Evolutionary conservation across 2,888 invertebrate species (phyloP).

Genomic region (Melanotus villosus): DNA sequence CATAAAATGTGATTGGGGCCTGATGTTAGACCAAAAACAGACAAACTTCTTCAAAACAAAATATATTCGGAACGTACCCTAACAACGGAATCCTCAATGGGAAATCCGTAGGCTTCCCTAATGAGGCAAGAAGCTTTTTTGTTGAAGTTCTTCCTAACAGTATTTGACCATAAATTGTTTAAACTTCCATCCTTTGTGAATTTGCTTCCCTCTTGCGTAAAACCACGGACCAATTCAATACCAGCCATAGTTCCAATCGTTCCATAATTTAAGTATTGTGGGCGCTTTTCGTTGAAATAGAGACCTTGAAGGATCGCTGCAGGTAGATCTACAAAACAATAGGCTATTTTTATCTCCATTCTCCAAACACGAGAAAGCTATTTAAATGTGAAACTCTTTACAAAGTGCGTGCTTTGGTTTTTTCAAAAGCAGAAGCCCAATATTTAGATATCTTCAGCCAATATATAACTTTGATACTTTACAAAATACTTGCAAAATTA

Average conservation of each 20-base stretch:
- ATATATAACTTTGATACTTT: no score
- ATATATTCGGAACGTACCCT: not conserved
- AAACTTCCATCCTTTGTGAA: slow-evolving; percentile 2
- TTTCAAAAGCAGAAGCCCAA: no score
- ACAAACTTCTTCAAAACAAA: no score
- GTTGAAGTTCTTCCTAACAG: slow-evolving; percentile 16
- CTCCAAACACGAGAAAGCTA: not conserved
- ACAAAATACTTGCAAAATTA: no score
- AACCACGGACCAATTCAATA: slow-evolving; percentile 28
- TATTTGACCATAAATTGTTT: slow-evolving; percentile 21
- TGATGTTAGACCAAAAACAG: no score
- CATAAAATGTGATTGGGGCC: no score
- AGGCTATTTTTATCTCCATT: not conserved
- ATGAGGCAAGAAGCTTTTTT: slow-evolving; percentile 29
- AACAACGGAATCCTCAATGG: slow-evolving; percentile 23
- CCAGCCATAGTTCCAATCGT: slow-evolving; percentile 31
- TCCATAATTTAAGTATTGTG: slow-evolving; percentile 39
- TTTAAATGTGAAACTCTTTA: no score
- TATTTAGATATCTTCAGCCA: no score
- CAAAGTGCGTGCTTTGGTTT: no score
- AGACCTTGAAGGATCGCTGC: slow-evolving; percentile 37
- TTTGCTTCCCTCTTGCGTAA: slow-evolving; percentile 23
- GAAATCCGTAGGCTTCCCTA: slow-evolving; percentile 21
- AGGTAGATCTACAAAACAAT: slow-evolving; percentile 28
- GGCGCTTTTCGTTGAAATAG: slow-evolving; percentile 38